A percentile compares a stretch with the other conserved stretches of the same genome.
These are phyloP conservation scores for Pemphigus obesinymphae DNA, from an alignment of 1,140 invertebrate species.

Conservation along the genomic window DNA sequence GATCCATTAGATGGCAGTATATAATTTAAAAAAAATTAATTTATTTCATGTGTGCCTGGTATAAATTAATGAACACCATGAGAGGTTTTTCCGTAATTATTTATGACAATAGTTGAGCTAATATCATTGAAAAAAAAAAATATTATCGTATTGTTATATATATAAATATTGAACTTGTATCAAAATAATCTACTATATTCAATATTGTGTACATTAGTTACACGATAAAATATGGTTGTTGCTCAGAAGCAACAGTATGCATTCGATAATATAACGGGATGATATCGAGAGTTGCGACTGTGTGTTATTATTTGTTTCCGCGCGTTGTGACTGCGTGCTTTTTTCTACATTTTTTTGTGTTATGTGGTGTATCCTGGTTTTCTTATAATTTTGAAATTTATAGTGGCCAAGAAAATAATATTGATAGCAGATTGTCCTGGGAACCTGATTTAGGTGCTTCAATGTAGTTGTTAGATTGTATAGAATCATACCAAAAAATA, in stretches of 20 bases:
- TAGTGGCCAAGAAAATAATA: conserved; percentile 46
- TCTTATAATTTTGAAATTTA: conserved; percentile 50
- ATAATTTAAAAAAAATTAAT: background rate
- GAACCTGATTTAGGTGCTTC: conserved; percentile 44
- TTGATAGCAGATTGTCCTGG: background rate
- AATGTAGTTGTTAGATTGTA: conserved; percentile 43
- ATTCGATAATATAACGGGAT: background rate
- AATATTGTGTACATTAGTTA: background rate
- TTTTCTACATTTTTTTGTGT: conserved; percentile 46
- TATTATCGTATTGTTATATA: background rate
- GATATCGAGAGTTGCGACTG: no score
- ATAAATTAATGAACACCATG: background rate
- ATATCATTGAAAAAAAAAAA: background rate
- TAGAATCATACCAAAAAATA: conserved; percentile 40
- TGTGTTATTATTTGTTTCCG: no score
- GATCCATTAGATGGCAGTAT: background rate
- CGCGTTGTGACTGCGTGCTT: background rate
- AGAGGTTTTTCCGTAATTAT: background rate
- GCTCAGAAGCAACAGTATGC: background rate
- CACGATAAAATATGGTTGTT: background rate
- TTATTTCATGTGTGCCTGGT: background rate
- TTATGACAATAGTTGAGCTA: background rate
- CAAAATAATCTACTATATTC: background rate
- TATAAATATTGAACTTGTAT: background rate
- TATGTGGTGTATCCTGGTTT: conserved; percentile 50